Evolutionary conservation across 2,888 invertebrate genomes (phyloP), one percentile per base, ranked within the genome.

Genomic region (Polymixis lichenea): DNA sequence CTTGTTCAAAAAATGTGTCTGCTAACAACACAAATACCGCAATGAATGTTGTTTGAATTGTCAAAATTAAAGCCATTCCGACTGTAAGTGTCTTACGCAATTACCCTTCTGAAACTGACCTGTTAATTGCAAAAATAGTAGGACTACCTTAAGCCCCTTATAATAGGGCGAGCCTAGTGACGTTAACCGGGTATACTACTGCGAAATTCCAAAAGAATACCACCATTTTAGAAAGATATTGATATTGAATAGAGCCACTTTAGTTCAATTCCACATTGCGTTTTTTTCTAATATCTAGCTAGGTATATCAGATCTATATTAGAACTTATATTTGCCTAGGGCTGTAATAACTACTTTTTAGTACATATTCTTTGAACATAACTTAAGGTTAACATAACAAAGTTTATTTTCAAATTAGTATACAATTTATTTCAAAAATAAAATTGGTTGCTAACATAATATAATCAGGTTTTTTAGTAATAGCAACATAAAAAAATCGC

Each of bases 291-390:
- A 62, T 66, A 1, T 32, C 13, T 55, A 77, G 25, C 43, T 72
- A 55, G 19, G n/a, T 68, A 32, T 51, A 25, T 75, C 84, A 83
- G 80, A 83, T 78, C 78, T 78, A 58, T 53, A 56, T 53, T 70
- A 82, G 75, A 75, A 70, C 49, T 75, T 71, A 75, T 32, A 60
- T 25, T 51, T 32, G 28, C 68, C 69, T 62, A 83, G 11, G 51
- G 25, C 46, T 62, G 51, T 78, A 79, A 5, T 19, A 46, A 69
- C 25, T 64, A 69, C n/a, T 22, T 56, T 61, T 69, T 53, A 78
- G 38, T 82, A 80, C 28, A 74, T 28, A 62, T 67, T 56, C 51
- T 68, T 56, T 79, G 56, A 58, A 76, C 75, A 81, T 56, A 38
- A 80, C 74, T 55, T 72, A 58, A 55, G 4, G 15, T 67, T 56